Evolutionary conservation across 2,113 vertebrate species (phyloP).

Genomic region (Bufo bufo): DNA sequence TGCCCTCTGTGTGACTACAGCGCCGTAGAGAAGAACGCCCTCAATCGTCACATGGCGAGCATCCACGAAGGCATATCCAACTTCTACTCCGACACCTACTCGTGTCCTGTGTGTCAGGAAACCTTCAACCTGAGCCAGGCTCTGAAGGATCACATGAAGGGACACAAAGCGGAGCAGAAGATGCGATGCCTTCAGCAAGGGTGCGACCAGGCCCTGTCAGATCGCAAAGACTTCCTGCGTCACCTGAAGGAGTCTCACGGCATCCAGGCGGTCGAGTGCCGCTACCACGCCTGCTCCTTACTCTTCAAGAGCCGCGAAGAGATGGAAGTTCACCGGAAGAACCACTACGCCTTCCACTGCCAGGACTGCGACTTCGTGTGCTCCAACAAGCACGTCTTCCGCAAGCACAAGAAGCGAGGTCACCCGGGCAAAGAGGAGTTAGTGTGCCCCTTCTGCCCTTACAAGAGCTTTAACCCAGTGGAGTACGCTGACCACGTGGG

Average conservation of each 20-base stretch:
- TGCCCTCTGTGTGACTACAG: conserved; percentile 89
- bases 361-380: conserved; percentile 89
- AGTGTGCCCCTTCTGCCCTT: conserved; percentile 87
- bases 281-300: conserved; percentile 84
- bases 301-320: conserved; percentile 77
- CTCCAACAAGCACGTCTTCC: conserved; percentile 89
- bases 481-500: conserved; percentile 86
- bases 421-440: conserved; percentile 84
- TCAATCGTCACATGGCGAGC: conserved; percentile 87
- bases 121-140: conserved; percentile 85
- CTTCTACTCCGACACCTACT: conserved; percentile 73
- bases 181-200: conserved; percentile 80
- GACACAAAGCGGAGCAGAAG: conserved; percentile 75
- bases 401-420: conserved; percentile 88
- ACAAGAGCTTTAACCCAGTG: conserved; percentile 88
- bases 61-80: conserved; percentile 81
- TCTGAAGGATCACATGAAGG: conserved; percentile 92
- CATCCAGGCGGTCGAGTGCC: conserved; percentile 81
- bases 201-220: conserved; percentile 74
- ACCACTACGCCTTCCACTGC: conserved; percentile 93
- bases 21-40: conserved; percentile 87
- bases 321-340: conserved; percentile 89
- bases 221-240: conserved; percentile 80
- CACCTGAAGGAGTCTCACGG: conserved; percentile 80
- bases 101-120: conserved; percentile 84